These are phyloP conservation scores for silkworm (Bombyx mori) DNA, from an alignment of 1,140 invertebrate species.

Conservation along the genomic window DNA sequence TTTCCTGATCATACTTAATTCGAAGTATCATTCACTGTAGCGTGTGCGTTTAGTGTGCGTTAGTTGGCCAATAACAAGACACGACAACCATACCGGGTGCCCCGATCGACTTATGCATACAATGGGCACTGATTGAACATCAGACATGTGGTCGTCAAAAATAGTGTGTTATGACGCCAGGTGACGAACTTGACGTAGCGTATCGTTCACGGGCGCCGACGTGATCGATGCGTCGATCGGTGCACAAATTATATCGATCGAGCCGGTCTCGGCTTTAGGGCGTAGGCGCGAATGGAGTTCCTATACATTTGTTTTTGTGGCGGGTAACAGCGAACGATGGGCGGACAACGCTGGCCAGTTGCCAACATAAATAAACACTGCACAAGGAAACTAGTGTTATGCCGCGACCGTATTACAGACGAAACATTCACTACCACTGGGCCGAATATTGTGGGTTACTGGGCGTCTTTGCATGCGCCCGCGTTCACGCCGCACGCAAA, in stretches of 20 bases:
- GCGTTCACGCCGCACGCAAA: constrained; percentile 9
- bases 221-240: constrained; percentile 50
- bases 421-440: constrained; percentile 66
- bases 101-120: constrained; percentile 30
- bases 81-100: neutral
- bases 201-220: constrained; percentile 26
- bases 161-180: constrained; percentile 40
- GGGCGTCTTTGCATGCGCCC: constrained; percentile 30
- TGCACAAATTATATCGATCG: constrained; percentile 41
- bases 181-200: constrained; percentile 54
- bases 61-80: no score
- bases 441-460: constrained; percentile 69
- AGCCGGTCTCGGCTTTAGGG: constrained; percentile 19
- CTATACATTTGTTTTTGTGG: constrained; percentile 49
- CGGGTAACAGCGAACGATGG: constrained; percentile 36
- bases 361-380: constrained; percentile 69
- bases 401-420: constrained; percentile 68
- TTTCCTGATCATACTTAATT: constrained; percentile 2
- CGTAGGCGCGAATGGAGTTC: constrained; percentile 46
- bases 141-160: constrained; percentile 15
- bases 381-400: constrained; percentile 69
- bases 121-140: constrained; percentile 36
- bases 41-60: no score
- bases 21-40: no score
- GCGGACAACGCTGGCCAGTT: constrained; percentile 54